phyloP scores from a whole-genome alignment of 2,888 invertebrate species.

The Euzetes globulus region DNA sequence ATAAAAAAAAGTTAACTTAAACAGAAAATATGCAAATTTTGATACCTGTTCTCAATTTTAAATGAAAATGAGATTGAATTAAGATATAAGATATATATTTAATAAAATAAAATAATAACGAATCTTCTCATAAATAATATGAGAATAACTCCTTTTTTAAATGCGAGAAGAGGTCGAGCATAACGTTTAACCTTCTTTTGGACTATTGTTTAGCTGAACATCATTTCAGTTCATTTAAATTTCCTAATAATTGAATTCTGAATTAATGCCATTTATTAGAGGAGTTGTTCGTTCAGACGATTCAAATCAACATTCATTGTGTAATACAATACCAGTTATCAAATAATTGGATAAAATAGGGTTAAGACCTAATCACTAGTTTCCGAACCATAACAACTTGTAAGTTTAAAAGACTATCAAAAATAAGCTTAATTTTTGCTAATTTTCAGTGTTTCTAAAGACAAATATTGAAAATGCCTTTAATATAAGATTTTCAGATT shows the following conservation, averaged over 20 bases:
- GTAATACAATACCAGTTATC: background rate
- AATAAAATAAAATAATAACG: background rate
- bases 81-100: background rate
- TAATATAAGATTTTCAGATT: too few relatives aligned
- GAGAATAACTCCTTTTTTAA: background rate
- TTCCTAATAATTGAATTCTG: slow-evolving; percentile 4
- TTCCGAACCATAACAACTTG: too few relatives aligned
- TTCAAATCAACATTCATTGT: background rate
- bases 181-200: slow-evolving; percentile 27
- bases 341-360: background rate
- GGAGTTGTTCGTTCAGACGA: slow-evolving; percentile 1
- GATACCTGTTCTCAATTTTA: background rate
- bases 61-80: background rate
- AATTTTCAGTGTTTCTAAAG: too few relatives aligned
- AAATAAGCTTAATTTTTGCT: too few relatives aligned
- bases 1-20: too few relatives aligned
- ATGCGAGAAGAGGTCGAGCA: slow-evolving; percentile 27
- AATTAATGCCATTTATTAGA: slow-evolving; percentile 17
- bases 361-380: background rate
- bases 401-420: too few relatives aligned
- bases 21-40: too few relatives aligned
- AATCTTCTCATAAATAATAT: background rate
- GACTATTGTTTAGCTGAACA: slow-evolving; percentile 21
- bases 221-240: slow-evolving; percentile 22
- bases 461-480: too few relatives aligned